phyloP scores from a whole-genome alignment of 37 sponge, comb jelly and placozoan genomes.

The Lycopodina hypogea region DNA sequence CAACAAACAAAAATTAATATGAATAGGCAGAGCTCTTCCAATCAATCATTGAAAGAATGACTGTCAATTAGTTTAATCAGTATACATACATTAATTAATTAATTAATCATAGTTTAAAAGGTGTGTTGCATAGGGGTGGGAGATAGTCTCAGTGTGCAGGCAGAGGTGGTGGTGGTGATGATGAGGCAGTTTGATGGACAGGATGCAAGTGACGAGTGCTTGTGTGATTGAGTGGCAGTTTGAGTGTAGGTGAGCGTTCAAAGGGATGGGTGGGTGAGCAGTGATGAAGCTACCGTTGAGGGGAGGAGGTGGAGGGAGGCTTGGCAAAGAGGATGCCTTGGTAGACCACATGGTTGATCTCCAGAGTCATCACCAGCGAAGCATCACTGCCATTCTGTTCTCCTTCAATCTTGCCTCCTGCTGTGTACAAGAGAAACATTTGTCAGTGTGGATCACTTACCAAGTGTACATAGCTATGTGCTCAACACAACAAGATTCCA shows the following conservation, averaged over 20 bases:
- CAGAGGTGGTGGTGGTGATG: neutral
- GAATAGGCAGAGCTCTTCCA: no score
- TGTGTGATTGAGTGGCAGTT: no score
- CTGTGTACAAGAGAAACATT: neutral
- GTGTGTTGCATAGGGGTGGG: no score
- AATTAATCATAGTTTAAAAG: no score
- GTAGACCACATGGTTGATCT: conserved; percentile 51
- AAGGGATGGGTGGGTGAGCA: conserved; percentile 8
- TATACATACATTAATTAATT: no score
- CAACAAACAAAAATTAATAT: no score
- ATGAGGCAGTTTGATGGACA: neutral
- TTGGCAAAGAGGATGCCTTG: conserved; percentile 75
- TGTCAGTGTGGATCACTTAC: neutral
- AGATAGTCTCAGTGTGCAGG: no score
- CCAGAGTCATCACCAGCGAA: conserved; percentile 57
- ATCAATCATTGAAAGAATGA: no score
- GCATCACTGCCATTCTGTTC: conserved; percentile 21
- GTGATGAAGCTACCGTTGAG: neutral
- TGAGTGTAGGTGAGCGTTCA: neutral
- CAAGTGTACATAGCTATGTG: neutral
- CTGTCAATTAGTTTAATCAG: no score
- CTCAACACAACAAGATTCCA: no score
- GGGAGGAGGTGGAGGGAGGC: conserved; percentile 14
- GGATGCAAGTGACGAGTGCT: no score
- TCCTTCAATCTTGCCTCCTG: conserved; percentile 5